phyloP scores from a whole-genome alignment of 2,113 vertebrate genomes.

The Lathamus discolor region DNA sequence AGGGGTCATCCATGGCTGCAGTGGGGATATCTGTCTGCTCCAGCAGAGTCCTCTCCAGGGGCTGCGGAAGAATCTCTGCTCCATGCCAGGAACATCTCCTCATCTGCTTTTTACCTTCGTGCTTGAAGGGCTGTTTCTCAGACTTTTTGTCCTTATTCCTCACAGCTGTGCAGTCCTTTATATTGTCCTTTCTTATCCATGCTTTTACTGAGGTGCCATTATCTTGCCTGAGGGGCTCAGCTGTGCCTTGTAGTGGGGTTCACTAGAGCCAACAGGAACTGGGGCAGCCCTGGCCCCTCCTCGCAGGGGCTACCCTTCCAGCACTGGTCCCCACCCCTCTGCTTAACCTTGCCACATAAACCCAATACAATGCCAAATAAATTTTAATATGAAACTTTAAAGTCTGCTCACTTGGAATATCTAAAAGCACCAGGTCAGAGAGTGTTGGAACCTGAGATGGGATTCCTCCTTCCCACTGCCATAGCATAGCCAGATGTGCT shows the following conservation, averaged over 20 bases:
- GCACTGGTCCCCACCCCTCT: rapidly evolving
- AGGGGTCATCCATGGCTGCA: rapidly evolving
- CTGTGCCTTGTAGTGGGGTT: background rate
- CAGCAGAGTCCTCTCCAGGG: background rate
- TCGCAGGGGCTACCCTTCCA: background rate
- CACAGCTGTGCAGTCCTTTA: background rate
- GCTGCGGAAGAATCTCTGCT: background rate
- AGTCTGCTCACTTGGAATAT: background rate
- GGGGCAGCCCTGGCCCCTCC: background rate
- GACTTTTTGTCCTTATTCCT: background rate
- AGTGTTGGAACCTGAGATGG: background rate
- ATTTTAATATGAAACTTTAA: background rate
- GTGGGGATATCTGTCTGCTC: background rate
- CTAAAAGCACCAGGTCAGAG: background rate
- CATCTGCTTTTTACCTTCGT: background rate
- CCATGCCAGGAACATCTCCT: background rate
- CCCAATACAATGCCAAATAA: background rate
- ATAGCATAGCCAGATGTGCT: background rate
- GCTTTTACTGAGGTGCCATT: background rate
- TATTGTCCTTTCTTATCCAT: background rate
- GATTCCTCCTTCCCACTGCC: background rate
- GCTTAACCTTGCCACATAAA: rapidly evolving
- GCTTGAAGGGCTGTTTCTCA: background rate
- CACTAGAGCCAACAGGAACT: background rate
- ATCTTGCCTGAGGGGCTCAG: background rate